These are phyloP conservation scores for Macrophya alboannulata DNA, from an alignment of 2,888 invertebrate genomes.

Conservation along the genomic window DNA sequence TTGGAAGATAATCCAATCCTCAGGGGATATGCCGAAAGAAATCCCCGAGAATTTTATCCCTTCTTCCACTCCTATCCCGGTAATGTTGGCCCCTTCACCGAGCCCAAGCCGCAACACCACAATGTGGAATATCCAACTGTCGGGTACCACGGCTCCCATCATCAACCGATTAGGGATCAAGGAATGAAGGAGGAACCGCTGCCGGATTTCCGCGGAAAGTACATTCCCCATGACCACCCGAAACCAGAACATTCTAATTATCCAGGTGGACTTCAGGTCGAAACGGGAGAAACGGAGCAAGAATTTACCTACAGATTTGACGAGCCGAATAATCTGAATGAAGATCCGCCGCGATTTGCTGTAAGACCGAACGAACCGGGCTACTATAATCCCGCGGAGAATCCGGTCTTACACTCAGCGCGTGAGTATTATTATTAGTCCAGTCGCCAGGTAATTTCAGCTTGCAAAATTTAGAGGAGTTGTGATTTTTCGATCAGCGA, in stretches of 20 bases:
- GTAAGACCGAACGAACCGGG: slow-evolving; percentile 78
- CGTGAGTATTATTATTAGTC: slow-evolving; percentile 21
- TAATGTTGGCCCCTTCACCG: background rate
- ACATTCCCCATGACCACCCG: slow-evolving; percentile 25
- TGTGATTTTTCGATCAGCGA: too few relatives aligned
- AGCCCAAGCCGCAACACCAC: background rate
- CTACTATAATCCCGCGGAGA: slow-evolving; percentile 71
- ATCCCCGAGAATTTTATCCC: slow-evolving; percentile 17
- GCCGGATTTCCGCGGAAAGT: slow-evolving; percentile 59
- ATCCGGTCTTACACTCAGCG: slow-evolving; percentile 12
- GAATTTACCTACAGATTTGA: slow-evolving; percentile 75
- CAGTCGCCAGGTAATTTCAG: too few relatives aligned
- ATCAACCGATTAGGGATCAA: slow-evolving; percentile 50
- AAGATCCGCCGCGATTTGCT: slow-evolving; percentile 73
- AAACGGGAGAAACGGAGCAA: slow-evolving; percentile 61
- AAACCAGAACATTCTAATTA: background rate
- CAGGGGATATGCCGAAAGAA: background rate
- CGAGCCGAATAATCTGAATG: slow-evolving; percentile 62
- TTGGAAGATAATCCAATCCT: background rate
- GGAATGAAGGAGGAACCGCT: slow-evolving; percentile 63
- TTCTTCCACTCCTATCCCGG: background rate
- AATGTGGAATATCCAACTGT: background rate
- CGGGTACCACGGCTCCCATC: background rate
- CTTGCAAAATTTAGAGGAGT: background rate
- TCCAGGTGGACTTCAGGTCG: background rate